Base-by-base conservation (phyloP, 1,140 invertebrate species). In the Heliconius melpomene region DNA sequence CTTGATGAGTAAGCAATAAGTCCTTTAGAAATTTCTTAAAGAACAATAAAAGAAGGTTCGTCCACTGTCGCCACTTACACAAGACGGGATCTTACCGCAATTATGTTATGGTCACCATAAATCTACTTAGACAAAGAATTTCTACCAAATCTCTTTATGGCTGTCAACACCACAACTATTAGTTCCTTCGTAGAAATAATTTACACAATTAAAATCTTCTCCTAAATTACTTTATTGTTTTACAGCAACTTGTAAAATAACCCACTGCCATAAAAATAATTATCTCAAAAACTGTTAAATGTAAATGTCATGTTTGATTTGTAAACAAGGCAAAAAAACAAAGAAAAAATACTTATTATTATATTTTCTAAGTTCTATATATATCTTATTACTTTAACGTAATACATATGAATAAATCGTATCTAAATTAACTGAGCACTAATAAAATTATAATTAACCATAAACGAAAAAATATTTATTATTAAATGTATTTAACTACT, bases 121-220 rank as follows among this genome's bases (percentile, higher is more conserved):
- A 93, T 91, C 84, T 70, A 77, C 73, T 40, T 77, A 89, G 79
- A 89, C 87, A 90, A 90, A 66, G 84, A 86, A 82, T 83, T 89
- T 83, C 74, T 83, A 76, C 77, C 38, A 84, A 82, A 86, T 86
- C 74, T 74, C 50, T 89, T 87, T 88, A 89, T 84, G 82, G 85
- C 75, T 92, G 89, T 92, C 91, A 89, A 88, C 88, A 87, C 89
- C 87, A 82, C 88, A 90, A 85, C 84, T 87, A 89, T 90, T 87
- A 82, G 79, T 75, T 81, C 75, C 71, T 74, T 79, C 77, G 20
- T 36, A 9, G 70, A 80, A 79, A 80, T 36, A 60, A 76, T 71
- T 76, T 76, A 54, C 70, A 50, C 54, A 40, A 72, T 72, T 66
- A 54, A 79, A 23, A 57, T 50, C 13, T 76, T 50, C 23, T 75